Base-by-base conservation (phyloP, 2,888 invertebrate genomes). In the Microctonus hyperodae region DNA sequence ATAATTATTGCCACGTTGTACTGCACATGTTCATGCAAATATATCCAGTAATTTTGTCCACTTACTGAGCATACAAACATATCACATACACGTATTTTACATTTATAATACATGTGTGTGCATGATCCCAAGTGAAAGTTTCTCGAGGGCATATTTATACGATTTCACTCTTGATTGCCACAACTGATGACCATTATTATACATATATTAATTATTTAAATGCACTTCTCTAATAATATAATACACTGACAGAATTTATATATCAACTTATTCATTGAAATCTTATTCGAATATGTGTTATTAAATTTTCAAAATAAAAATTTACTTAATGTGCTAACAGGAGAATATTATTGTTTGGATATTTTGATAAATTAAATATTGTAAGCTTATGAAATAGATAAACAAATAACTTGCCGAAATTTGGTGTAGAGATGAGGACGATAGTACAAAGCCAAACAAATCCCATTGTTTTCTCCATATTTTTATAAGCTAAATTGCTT, bases 141-240 rank as follows among this genome's bases (percentile, higher is more conserved):
- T 59, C 23, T 37, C 48, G 20, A 16, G 25, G 51, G 40, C 33
- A 53, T n/a, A n/a, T 57, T 22, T 37, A 57, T 31, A 37, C 67
- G 67, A 67, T 67, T 67, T 67, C 67, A 67, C 67, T 62, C 60
- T 59, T 65, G 51, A 65, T 58, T 44, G 65, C 48, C 37, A 55
- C 53, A 33, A 31, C 55, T 62, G 57, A 62, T 61, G 31, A 48
- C 10, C 67, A 23, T 28, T 63, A 40, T 51, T 60, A 44, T 62
- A 31, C 6, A 22, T 33, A 23, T 33, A 23, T 57, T 25, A 25
- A 44, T 44, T 9, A 20, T 35, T 37, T n/a, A 9, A n/a, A 28
- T 13, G n/a, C 16, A 33, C 35, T 6, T n/a, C 33, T 31, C 16
- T 20, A 35, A 35, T 33, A 16, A 56, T 56, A 56, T n/a, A 25